Base-by-base conservation (phyloP, 2,888 invertebrate genomes). In the Eudasyphora cyanicolor region DNA sequence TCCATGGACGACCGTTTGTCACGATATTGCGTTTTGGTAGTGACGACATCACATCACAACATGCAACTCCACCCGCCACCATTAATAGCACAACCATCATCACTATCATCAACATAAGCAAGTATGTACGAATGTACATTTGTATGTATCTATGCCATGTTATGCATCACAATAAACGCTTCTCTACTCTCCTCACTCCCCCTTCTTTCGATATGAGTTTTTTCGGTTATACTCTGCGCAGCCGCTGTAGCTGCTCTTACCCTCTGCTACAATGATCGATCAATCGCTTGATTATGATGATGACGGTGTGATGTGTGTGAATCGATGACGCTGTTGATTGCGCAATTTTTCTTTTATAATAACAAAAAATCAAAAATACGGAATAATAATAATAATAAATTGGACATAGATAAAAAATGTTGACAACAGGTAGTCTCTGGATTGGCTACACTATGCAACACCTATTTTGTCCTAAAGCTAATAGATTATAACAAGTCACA, bases 261-360 rank as follows among this genome's bases (percentile, higher is more conserved):
- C 45, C 5, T 6, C 10, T 27, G 64, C n/a, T n/a, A n/a, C 76
- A 45, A 73, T 60, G 67, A 67, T 67, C 54, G 76, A 51, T 78
- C 57, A 67, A 75, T 75, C 51, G 64, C 4, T 51, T 32, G 62
- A 2, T 62, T 42, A 62, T 42, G 21, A 45, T 35, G 45, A 17
- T 35, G 60, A 78, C 71, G 70, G 24, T 54, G 57, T 51, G n/a
- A 70, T 49, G 57, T n/a, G 24, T 54, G 57, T 51, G n/a, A 70
- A 60, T 70, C n/a, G 71, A 73, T 54, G 73, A 51, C n/a, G 38
- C 35, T 10, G 38, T 64, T 69, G 29, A 45, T 77, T 77, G 70
- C 75, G 64, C 64, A 75, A 64, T 75, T 67, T 76, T 76, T 57
- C 14, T 27, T 62, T 32, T 1, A 21, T 21, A 38, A 51, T 7